phyloP scores from a whole-genome alignment of 1,140 invertebrate genomes.

The Brachionus rotundiformis region DNA sequence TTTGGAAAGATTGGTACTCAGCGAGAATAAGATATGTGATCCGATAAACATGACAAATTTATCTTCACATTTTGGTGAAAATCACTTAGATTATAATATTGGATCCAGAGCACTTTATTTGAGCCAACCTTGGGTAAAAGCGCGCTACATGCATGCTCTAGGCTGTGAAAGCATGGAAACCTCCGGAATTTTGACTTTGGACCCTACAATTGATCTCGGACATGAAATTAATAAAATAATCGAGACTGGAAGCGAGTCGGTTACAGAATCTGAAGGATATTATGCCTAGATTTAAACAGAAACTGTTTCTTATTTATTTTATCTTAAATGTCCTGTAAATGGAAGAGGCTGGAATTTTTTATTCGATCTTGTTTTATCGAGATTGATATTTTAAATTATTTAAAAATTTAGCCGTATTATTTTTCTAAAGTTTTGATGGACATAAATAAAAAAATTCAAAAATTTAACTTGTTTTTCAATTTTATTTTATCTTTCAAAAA shows the following conservation, averaged over 20 bases:
- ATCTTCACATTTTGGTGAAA: slow-evolving; percentile 47
- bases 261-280: slow-evolving; percentile 33
- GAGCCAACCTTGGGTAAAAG: slow-evolving; percentile 41
- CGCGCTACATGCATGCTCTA: slow-evolving; percentile 6
- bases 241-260: background rate
- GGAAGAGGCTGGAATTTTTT: background rate
- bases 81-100: slow-evolving; percentile 47
- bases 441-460: background rate
- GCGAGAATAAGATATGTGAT: background rate
- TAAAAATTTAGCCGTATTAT: background rate
- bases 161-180: slow-evolving; percentile 32
- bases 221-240: slow-evolving; percentile 41
- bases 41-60: slow-evolving; percentile 25
- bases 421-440: background rate
- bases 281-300: slow-evolving; percentile 28
- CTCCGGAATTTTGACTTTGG: slow-evolving; percentile 28
- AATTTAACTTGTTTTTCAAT: background rate
- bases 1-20: background rate
- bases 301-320: background rate
- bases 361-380: background rate
- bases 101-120: slow-evolving; percentile 22
- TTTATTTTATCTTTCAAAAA: too few species aligned
- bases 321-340: slow-evolving; percentile 15
- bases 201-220: slow-evolving; percentile 16
- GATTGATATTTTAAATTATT: background rate